Evolutionary conservation across 2,113 vertebrate genomes (phyloP), one percentile per base, ranked within the genome.

Genomic region (Tenebrosternarchus preto): DNA sequence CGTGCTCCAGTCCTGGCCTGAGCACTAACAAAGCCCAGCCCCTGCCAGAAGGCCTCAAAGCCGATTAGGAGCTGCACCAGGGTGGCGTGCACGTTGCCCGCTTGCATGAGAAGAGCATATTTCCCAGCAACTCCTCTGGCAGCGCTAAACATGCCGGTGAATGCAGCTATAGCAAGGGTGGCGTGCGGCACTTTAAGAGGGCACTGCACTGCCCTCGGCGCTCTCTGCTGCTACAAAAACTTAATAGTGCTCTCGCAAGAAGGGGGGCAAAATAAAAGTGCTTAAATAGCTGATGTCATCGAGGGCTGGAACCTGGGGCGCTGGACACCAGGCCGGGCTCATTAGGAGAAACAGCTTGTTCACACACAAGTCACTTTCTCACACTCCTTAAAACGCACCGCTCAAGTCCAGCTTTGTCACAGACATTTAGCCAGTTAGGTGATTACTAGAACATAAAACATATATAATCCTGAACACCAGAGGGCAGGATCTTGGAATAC

Each of bases 31-130:
- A 76, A 80, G 57, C 84, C 79, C 67, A 67, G 57, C 22, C 81
- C 68, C 83, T 69, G 56, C 81, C 76, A 86, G 82, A 84, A 86
- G 36, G 76, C 87, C 84, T 36, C 11, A 36, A 74, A 78, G 83
- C 20, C 31, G 59, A 80, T 81, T 77, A 66, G 8, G 67, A 73
- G 76, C 50, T 29, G 56, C n/a, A n/a, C 24, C 22, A 19, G 24
- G 63, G 71, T 80, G 71, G 79, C 68, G 82, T 68, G 59, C 67
- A 76, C 83, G 84, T 81, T 89, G 84, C 79, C 36, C 64, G 55
- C 83, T 94, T 94, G 93, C 92, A 93, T 93, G 92, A 90, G 91
- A 93, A 92, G 88, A 90, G 88, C 90, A 89, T 77, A 93, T 93
- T 93, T 93, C 83, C 89, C 76, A 81, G 85, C 72, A 61, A 76